Evolutionary conservation across 1,140 invertebrate species (phyloP).

Genomic region (Rhyzopertha dominica): DNA sequence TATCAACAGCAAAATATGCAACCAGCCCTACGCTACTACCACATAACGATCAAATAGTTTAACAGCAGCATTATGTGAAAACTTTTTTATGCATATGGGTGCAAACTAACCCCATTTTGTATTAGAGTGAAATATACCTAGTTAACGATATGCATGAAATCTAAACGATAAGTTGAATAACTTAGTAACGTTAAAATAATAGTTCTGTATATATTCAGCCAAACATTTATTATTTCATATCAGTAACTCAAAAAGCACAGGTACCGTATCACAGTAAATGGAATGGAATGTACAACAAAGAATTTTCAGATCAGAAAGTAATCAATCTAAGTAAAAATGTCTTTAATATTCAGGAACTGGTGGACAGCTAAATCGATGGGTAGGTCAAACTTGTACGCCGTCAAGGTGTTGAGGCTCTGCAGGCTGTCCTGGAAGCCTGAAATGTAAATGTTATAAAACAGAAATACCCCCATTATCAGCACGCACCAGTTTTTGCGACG

Average conservation of each 20-base stretch:
- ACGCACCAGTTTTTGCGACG: constrained; percentile 80
- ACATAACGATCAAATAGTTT: no score
- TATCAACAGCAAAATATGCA: no score
- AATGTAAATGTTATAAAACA: constrained; percentile 5
- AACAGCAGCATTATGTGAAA: no score
- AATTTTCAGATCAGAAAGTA: constrained; percentile 2
- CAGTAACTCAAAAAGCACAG: background rate
- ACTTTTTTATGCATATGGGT: no score
- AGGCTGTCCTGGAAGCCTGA: constrained; percentile 92
- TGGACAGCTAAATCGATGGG: constrained; percentile 92
- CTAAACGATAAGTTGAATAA: no score
- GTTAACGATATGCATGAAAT: no score
- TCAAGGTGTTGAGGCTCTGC: constrained; percentile 82
- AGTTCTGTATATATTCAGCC: no score
- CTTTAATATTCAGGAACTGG: constrained; percentile 96
- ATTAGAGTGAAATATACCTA: no score
- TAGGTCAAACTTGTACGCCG: constrained; percentile 83
- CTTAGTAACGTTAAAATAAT: no score
- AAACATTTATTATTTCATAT: no score
- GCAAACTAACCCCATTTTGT: no score
- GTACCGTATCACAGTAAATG: constrained; percentile 8
- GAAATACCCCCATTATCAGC: background rate
- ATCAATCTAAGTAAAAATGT: constrained; percentile 72
- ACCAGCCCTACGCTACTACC: no score
- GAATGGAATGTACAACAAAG: constrained; percentile 1